Evolutionary conservation across 2,113 vertebrate species (phyloP).

Genomic region (Dromiciops gliroides): DNA sequence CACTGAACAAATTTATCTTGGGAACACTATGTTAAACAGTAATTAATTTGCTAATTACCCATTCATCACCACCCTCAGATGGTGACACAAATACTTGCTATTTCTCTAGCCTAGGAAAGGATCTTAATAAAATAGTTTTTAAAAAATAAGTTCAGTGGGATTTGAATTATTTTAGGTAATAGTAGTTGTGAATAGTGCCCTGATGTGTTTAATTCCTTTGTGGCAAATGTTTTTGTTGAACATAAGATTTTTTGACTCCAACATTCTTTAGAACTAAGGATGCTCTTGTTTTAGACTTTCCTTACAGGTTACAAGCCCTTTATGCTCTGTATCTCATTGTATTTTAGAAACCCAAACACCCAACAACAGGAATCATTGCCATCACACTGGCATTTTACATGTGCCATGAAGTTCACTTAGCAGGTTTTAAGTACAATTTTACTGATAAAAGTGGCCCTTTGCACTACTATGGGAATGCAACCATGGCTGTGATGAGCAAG

Average conservation of each 20-base stretch:
- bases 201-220: neutral
- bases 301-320: neutral
- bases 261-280: constrained; percentile 23
- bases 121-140: neutral
- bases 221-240: neutral
- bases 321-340: neutral
- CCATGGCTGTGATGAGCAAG: constrained; percentile 88
- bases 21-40: neutral
- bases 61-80: neutral
- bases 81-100: neutral
- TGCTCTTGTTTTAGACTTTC: neutral
- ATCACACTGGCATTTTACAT: constrained; percentile 86
- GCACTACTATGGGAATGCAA: constrained; percentile 88
- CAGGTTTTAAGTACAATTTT: constrained; percentile 88
- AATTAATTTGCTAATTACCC: neutral
- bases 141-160: neutral
- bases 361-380: constrained; percentile 88
- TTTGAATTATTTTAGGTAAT: constrained; percentile 9
- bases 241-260: neutral
- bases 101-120: neutral
- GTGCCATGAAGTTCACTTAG: constrained; percentile 87
- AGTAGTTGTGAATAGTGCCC: neutral
- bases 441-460: constrained; percentile 82
- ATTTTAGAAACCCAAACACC: constrained; percentile 87
- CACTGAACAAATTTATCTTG: neutral